Conservation (phyloP, 2,113 vertebrate genomes). For the Perca flavescens region DNA sequence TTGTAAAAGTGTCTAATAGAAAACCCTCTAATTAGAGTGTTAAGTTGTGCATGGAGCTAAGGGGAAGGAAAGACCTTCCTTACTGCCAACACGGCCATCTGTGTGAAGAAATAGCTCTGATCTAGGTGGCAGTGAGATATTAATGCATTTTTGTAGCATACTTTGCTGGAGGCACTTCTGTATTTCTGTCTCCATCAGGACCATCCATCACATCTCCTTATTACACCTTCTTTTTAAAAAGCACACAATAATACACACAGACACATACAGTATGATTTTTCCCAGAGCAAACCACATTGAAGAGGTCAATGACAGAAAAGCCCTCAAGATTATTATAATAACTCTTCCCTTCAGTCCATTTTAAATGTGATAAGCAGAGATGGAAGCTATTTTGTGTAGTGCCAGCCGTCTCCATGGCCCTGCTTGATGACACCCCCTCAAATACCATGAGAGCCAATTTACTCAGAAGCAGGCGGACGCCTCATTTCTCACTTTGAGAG, state of each 20-base stretch:
- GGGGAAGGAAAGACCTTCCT: slow-evolving; percentile 45
- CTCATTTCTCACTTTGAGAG: slow-evolving; percentile 71
- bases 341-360: slow-evolving; percentile 41
- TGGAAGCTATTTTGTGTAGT: slow-evolving; percentile 59
- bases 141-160: slow-evolving; percentile 39
- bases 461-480: slow-evolving; percentile 55
- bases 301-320: slow-evolving; percentile 42
- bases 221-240: not conserved
- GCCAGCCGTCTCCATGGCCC: slow-evolving; percentile 36
- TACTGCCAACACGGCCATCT: slow-evolving; percentile 45
- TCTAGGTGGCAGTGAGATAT: slow-evolving; percentile 46
- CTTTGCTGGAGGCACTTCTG: slow-evolving; percentile 25
- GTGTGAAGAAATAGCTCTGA: slow-evolving; percentile 40
- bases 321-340: slow-evolving; percentile 14
- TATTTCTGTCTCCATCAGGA: slow-evolving; percentile 38
- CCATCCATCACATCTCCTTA: slow-evolving; percentile 7
- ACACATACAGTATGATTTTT: not conserved
- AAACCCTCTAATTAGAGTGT: slow-evolving; percentile 43
- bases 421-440: slow-evolving; percentile 57
- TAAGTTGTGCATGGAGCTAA: slow-evolving; percentile 23
- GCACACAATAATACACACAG: not conserved
- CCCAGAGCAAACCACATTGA: slow-evolving; percentile 6
- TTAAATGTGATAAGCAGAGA: slow-evolving; percentile 57
- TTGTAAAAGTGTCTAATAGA: slow-evolving; percentile 31
- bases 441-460: slow-evolving; percentile 63